Evolutionary conservation across 2,113 vertebrate genomes (phyloP).

Genomic region (Austrofundulus limnaeus): DNA sequence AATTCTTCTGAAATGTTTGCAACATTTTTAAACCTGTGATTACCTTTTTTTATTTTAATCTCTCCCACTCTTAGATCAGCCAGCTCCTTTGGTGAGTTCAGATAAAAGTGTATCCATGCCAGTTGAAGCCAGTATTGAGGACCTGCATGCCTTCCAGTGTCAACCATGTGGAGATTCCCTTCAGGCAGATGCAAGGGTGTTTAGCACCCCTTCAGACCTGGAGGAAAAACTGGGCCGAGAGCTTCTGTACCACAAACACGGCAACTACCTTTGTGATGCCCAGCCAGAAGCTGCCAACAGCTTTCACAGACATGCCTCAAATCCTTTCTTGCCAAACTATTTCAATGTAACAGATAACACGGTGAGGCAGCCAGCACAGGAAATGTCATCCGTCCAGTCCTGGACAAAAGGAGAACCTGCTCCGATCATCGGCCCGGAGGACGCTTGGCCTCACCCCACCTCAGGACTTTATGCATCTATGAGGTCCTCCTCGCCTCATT

Average conservation of each 20-base stretch:
- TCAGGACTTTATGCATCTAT: constrained; percentile 19
- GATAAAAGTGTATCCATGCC: constrained; percentile 71
- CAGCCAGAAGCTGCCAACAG: constrained; percentile 28
- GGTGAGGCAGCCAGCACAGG: constrained; percentile 36
- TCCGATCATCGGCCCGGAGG: constrained; percentile 36
- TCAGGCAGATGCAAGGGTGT: constrained; percentile 41
- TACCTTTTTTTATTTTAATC: not conserved
- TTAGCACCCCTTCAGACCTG: constrained; percentile 9
- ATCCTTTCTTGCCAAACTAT: constrained; percentile 5
- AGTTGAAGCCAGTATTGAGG: constrained; percentile 82
- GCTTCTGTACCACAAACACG: constrained; percentile 83
- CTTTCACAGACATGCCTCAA: not conserved
- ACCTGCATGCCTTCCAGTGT: constrained; percentile 46
- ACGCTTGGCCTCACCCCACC: not conserved
- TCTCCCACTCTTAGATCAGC: constrained; percentile 77
- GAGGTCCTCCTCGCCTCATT: not conserved
- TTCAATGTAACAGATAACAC: constrained; percentile 46
- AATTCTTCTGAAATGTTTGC: not conserved
- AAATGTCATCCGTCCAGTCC: constrained; percentile 60
- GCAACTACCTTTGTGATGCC: constrained; percentile 76
- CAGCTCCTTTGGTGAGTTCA: constrained; percentile 85
- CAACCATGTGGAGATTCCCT: constrained; percentile 10
- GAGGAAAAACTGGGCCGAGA: constrained; percentile 85
- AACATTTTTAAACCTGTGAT: not conserved
- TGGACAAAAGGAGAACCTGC: constrained; percentile 64